phyloP scores from a whole-genome alignment of 2,113 vertebrate genomes.

The Colossoma macropomum region DNA sequence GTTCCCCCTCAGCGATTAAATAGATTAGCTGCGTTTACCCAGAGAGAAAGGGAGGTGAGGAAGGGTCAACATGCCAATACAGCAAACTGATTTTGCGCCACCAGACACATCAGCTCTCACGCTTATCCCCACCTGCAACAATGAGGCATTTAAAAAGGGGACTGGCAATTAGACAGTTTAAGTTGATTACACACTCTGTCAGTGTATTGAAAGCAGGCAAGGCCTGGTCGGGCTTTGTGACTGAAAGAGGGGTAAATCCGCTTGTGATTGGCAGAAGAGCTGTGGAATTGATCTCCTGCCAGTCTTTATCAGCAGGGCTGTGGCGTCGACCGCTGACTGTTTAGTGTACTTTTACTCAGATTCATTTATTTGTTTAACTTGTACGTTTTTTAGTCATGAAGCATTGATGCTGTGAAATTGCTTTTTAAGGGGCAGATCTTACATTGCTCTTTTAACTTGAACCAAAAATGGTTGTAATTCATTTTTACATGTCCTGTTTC shows the following conservation, averaged over 20 bases:
- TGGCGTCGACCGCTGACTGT: neutral
- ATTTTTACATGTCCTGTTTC: neutral
- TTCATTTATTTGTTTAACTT: neutral
- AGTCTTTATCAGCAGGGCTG: neutral
- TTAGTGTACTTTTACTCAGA: neutral
- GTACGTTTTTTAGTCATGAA: neutral
- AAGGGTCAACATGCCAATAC: constrained; percentile 8
- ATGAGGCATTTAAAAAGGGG: constrained; percentile 3
- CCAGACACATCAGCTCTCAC: constrained; percentile 1
- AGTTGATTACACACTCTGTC: constrained; percentile 27
- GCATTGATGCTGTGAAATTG: too few species aligned
- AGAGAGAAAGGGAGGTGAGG: constrained; percentile 15
- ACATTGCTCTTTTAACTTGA: neutral
- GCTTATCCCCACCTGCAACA: constrained; percentile 33
- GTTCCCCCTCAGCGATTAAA: constrained; percentile 45
- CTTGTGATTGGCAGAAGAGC: constrained; percentile 6
- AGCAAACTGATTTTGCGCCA: neutral
- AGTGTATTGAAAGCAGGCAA: constrained; percentile 6
- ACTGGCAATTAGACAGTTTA: constrained; percentile 27
- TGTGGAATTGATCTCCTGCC: neutral
- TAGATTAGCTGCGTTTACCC: constrained; percentile 40
- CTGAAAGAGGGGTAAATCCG: neutral
- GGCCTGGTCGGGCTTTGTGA: neutral
- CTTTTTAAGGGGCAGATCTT: too few species aligned
- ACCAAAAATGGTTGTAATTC: neutral